These are phyloP conservation scores for Apus apus DNA, from an alignment of 2,113 vertebrate species.

Conservation along the genomic window DNA sequence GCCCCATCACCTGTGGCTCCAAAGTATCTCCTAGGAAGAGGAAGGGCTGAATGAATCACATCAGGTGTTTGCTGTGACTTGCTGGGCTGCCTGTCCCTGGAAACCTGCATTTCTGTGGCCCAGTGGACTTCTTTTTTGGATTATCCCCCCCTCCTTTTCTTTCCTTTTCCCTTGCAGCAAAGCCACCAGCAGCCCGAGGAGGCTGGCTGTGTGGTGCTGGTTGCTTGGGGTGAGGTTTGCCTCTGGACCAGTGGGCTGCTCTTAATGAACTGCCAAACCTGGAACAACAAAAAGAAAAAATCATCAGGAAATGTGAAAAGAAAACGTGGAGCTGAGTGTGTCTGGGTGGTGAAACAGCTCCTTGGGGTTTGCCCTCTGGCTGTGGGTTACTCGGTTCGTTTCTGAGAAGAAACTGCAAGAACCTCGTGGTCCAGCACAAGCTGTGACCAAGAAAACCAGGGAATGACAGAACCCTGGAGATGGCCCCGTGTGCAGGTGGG, in stretches of 20 bases:
- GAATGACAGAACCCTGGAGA: too few relatives aligned
- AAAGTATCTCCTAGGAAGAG: not conserved
- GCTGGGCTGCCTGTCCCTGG: not conserved
- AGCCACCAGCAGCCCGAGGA: not conserved
- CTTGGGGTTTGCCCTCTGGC: not conserved
- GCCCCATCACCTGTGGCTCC: not conserved
- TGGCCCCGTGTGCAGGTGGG: too few relatives aligned
- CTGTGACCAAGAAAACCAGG: not conserved
- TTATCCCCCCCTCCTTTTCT: too few relatives aligned
- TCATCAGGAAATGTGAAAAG: too few relatives aligned
- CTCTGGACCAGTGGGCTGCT: not conserved
- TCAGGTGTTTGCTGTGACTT: not conserved
- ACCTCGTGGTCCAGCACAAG: rapidly evolving
- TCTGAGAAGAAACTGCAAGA: not conserved
- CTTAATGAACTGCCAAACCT: conserved; percentile 21
- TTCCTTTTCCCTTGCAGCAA: not conserved
- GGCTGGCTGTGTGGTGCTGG: not conserved
- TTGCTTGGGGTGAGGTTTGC: not conserved
- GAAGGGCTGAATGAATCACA: not conserved
- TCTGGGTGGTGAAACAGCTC: not conserved
- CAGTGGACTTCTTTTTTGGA: not conserved
- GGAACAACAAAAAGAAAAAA: too few relatives aligned
- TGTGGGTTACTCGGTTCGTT: not conserved
- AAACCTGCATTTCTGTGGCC: not conserved
- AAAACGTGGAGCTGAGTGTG: rapidly evolving